These are phyloP conservation scores for Lophotriccus pileatus DNA, from an alignment of 2,797 vertebrate genomes.

Conservation along the genomic window DNA sequence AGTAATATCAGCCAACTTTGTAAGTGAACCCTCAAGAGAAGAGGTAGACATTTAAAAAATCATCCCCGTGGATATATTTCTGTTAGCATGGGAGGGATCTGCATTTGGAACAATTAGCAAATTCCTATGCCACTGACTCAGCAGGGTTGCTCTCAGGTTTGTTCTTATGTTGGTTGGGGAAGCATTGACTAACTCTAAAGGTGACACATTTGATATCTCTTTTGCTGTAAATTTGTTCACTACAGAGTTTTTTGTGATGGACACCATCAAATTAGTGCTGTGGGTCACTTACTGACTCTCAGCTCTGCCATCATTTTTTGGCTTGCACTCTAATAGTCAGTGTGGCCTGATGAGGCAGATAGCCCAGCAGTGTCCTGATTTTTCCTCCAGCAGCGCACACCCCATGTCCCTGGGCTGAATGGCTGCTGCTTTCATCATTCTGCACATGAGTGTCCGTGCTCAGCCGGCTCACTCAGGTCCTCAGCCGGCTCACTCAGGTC, in stretches of 20 bases:
- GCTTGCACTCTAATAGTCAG: background rate
- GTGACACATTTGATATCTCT: background rate
- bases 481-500: background rate
- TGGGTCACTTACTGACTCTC: background rate
- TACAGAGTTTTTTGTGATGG: background rate
- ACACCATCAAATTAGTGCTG: background rate
- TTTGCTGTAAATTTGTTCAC: background rate
- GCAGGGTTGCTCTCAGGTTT: background rate
- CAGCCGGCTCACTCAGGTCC: background rate
- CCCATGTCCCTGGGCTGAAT: background rate
- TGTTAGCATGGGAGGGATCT: background rate
- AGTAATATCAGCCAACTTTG: background rate
- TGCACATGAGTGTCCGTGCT: background rate
- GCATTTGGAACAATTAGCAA: background rate
- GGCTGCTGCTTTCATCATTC: background rate
- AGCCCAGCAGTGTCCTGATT: background rate
- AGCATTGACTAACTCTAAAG: slow-evolving; percentile 18
- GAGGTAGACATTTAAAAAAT: background rate
- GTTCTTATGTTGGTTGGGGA: background rate
- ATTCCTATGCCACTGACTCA: background rate
- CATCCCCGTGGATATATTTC: background rate
- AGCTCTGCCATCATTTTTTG: background rate
- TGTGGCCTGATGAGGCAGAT: background rate
- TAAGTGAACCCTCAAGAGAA: background rate
- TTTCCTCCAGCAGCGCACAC: fast-evolving